phyloP scores from a whole-genome alignment of 2,888 invertebrate species.

The Hirtodrosophila confusa region DNA sequence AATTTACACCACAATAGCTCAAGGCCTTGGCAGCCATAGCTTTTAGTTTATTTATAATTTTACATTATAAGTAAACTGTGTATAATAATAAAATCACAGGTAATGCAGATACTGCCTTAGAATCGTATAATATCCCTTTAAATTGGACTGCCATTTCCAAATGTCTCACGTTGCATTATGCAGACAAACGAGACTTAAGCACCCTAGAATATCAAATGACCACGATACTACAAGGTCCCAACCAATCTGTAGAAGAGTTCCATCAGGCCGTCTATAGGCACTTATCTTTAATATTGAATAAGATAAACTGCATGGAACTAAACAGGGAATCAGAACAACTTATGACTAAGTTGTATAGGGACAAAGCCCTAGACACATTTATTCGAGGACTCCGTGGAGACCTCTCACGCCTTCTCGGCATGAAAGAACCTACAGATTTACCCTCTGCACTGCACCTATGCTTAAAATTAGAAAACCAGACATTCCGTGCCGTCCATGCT shows the following conservation, averaged over 20 bases:
- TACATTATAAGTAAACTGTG: too few species aligned
- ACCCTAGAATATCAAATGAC: constrained; percentile 23
- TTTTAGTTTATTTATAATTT: too few species aligned
- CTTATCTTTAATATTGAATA: constrained; percentile 16
- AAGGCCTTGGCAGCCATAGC: too few species aligned
- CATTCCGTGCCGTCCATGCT: neutral
- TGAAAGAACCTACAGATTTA: constrained; percentile 5
- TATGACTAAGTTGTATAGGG: constrained; percentile 10
- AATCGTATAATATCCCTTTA: neutral
- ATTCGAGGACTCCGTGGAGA: constrained; percentile 9
- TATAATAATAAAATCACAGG: neutral
- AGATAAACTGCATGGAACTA: constrained; percentile 16
- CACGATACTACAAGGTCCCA: neutral
- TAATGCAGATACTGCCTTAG: neutral
- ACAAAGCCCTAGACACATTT: constrained; percentile 10
- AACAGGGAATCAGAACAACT: constrained; percentile 4
- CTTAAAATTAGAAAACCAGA: constrained; percentile 11
- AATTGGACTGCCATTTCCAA: constrained; percentile 10
- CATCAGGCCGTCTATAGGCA: constrained; percentile 12
- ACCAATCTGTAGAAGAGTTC: constrained; percentile 21
- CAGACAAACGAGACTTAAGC: constrained; percentile 12
- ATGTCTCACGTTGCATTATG: constrained; percentile 3
- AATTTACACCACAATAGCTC: too few species aligned
- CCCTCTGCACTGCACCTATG: constrained; percentile 10
- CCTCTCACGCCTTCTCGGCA: neutral